A percentile compares a stretch with the other conserved stretches of the same genome.
These are phyloP conservation scores for Ricordea florida DNA, from an alignment of 92 coral and sea anemone genomes.

Conservation along the genomic window DNA sequence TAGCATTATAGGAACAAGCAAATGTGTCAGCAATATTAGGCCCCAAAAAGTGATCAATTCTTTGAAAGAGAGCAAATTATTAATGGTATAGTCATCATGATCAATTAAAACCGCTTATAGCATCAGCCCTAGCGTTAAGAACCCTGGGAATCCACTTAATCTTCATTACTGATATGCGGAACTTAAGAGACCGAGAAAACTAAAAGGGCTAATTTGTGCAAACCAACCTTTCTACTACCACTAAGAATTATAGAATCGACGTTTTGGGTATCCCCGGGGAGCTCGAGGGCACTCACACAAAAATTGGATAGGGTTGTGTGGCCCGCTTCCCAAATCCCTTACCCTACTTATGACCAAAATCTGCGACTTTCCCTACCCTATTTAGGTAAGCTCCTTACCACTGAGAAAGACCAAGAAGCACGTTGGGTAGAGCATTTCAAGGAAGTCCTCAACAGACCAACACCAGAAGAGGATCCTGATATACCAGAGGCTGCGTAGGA, in stretches of 20 bases:
- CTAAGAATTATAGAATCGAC: constrained; percentile 8
- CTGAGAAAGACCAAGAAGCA: not conserved
- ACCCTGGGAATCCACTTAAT: too few relatives aligned
- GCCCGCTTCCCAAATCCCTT: too few relatives aligned
- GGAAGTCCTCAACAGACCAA: not conserved
- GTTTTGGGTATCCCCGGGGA: constrained; percentile 16
- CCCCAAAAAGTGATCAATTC: constrained; percentile 1
- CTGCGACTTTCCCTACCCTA: too few relatives aligned
- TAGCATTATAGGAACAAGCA: constrained; percentile 4
- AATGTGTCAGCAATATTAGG: constrained; percentile 17
- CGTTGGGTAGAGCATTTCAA: not conserved
- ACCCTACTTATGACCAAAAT: too few relatives aligned
- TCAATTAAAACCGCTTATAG: not conserved
- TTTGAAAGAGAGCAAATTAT: constrained; percentile 22
- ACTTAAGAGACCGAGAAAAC: too few relatives aligned
- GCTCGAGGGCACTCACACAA: too few relatives aligned
- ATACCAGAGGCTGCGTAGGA: too few relatives aligned
- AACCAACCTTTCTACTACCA: too few relatives aligned
- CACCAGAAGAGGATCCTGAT: constrained; percentile 14
- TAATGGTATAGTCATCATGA: constrained; percentile 15
- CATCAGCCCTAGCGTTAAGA: not conserved
- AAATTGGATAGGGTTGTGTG: too few relatives aligned
- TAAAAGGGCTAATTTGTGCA: too few relatives aligned
- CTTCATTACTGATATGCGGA: too few relatives aligned
- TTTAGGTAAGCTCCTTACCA: not conserved